Evolutionary conservation across 2,888 invertebrate species (phyloP), one percentile per base, ranked within the genome.

Genomic region (Hemithea aestivaria): DNA sequence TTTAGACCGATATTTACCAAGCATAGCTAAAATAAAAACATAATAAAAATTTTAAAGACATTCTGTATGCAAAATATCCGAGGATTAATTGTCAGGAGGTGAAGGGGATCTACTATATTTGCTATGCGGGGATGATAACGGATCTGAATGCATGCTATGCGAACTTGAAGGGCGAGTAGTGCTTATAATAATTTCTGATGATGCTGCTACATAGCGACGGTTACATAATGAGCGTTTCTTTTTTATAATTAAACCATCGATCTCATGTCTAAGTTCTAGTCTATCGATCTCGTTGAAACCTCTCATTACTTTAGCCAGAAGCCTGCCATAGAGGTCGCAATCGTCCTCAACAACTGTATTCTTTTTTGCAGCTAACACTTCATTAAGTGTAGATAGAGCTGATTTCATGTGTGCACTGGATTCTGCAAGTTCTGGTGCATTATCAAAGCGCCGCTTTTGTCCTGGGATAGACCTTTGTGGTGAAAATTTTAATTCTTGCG

Each of bases 281-380:
- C 11, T 26, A 1, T 26, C 26, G 4, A 26, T 10, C 7, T 26
- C 26, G 6, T 2, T 26, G 11, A 26, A 26, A 11, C 11, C 10
- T 11, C 26, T 26, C 11, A 26, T 7, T 11, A 7, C 11, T 26
- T 26, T 31, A 10, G 31, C 31, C 11, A 31, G 31, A 10, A 31
- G 31, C 11, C 12, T 31, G 6, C 31, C 31, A 24, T 31, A 24
- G 10, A 31, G 31, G n/a, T 31, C 31, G 10, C 31, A 31, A 31
- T 31, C 31, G 24, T 31, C 31, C 12, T 31, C 31, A n/a, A n/a
- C n/a, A n/a, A n/a, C n/a, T n/a, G n/a, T n/a, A n/a, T n/a, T n/a
- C n/a, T n/a, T n/a, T n/a, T n/a, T n/a, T n/a, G n/a, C n/a, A n/a
- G n/a, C n/a, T n/a, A n/a, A n/a, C n/a, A n/a, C n/a, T n/a, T n/a